Base-by-base conservation (phyloP, 2,797 vertebrate species). In the Loriculus beryllinus region DNA sequence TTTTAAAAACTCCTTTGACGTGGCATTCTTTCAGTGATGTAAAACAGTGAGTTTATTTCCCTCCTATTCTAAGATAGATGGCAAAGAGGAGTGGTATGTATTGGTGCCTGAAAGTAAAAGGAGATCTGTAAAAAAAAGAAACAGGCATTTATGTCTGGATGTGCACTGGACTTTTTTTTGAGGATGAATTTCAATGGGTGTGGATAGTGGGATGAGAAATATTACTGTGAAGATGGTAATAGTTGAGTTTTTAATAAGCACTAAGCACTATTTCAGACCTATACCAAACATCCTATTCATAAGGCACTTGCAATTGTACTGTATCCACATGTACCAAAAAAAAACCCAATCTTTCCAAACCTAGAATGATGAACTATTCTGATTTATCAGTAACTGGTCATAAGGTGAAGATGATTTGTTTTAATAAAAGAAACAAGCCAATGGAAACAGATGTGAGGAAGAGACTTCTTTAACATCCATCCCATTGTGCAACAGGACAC, bases 41-140 rank as follows among this genome's bases (percentile, higher is more conserved):
- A 59, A 63, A 82, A 49, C 64, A 79, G 40, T 45, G 54, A 42
- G 43, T 81, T 87, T 89, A 76, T 90, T 95, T 67, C 37, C 43
- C 26, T 81, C 43, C 51, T 3, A 0, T 65, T 89, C 63, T 65
- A 35, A 92, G 49, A 45, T 26, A 67, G 84, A 52, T 82, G 51
- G 21, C 67, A 88, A 48, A 54, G 54, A 54, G 18, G 22, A 80
- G 29, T 2, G 4, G 6, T 72, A 33, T 47, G 13, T 71, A 21
- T 69, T 37, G n/a, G 31, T 82, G 84, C 74, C 69, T 83, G 76
- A 90, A 78, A 95, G 78, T 16, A 86, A 86, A 88, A 72, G 28
- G 43, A 75, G 25, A 40, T 15, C 28, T 86, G 35, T 42, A 26
- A 69, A 81, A 90, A 57, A 21, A 28, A 26, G 4, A 29, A 77